Evolutionary conservation across 1,140 invertebrate genomes (phyloP).

Genomic region (Zaprionus ghesquierei): DNA sequence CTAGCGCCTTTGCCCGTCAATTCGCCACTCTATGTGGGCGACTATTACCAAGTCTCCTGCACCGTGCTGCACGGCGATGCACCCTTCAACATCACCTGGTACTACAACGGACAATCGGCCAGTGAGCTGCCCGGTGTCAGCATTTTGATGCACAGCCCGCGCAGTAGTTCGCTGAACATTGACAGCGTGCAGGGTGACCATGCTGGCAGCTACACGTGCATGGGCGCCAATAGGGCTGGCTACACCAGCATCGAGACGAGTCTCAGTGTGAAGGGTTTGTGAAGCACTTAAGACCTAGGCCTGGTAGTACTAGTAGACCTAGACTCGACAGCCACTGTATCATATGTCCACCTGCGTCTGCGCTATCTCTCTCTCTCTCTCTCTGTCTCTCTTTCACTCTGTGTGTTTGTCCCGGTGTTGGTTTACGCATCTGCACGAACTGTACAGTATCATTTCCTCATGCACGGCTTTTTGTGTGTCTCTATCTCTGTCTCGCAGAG

Average conservation of each 20-base stretch:
- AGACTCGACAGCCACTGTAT: conserved; percentile 32
- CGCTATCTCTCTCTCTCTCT: conserved; percentile 11
- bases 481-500: conserved; percentile 65
- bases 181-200: conserved; percentile 87
- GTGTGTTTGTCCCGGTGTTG: conserved; percentile 55
- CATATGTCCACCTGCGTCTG: conserved; percentile 28
- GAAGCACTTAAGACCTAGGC: conserved; percentile 4
- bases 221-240: conserved; percentile 90
- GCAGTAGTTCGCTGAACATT: conserved; percentile 89
- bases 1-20: conserved; percentile 87
- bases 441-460: conserved; percentile 54
- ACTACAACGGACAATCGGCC: conserved; percentile 87
- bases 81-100: conserved; percentile 90
- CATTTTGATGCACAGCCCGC: conserved; percentile 80
- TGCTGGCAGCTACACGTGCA: conserved; percentile 88
- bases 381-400: conserved; percentile 10
- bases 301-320: conserved; percentile 28
- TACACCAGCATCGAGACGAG: conserved; percentile 84
- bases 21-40: conserved; percentile 90
- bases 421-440: conserved; percentile 43
- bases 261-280: conserved; percentile 85
- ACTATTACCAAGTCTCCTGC: conserved; percentile 90
- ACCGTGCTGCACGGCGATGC: conserved; percentile 91
- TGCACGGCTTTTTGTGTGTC: conserved; percentile 47
- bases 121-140: conserved; percentile 66